A percentile compares a stretch with the other conserved stretches of the same genome.
phyloP scores from a whole-genome alignment of 2,113 vertebrate genomes.

The Alaudala cheleensis region DNA sequence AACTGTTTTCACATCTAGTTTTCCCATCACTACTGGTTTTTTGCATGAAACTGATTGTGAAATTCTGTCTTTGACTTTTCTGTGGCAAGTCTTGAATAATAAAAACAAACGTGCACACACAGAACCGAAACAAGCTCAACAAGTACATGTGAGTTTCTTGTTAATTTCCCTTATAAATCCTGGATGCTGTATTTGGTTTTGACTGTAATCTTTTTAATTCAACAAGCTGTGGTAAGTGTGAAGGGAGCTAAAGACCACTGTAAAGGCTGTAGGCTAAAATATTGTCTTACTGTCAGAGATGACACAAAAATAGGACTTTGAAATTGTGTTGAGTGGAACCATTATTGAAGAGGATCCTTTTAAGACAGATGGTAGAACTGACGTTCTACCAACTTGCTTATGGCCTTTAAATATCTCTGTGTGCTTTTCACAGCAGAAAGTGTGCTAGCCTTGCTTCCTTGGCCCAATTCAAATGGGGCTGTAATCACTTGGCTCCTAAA shows the following conservation, averaged over 20 bases:
- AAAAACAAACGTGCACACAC: background rate
- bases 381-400: background rate
- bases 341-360: background rate
- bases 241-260: background rate
- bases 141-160: background rate
- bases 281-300: background rate
- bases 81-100: background rate
- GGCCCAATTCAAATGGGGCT: background rate
- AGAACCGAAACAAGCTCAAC: background rate
- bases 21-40: background rate
- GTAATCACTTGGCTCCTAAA: slow-evolving; percentile 6
- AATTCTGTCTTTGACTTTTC: background rate
- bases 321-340: background rate
- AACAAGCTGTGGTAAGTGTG: background rate
- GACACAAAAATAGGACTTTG: background rate
- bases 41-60: background rate
- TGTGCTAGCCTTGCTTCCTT: background rate
- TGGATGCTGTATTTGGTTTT: background rate
- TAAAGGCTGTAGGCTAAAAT: background rate
- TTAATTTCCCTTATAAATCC: background rate
- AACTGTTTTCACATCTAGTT: background rate
- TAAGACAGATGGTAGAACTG: slow-evolving; percentile 33
- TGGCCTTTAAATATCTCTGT: background rate
- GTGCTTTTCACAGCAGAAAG: background rate
- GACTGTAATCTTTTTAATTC: background rate